Conservation (phyloP, 2,797 vertebrate species). For the Microcaecilia unicolor region DNA sequence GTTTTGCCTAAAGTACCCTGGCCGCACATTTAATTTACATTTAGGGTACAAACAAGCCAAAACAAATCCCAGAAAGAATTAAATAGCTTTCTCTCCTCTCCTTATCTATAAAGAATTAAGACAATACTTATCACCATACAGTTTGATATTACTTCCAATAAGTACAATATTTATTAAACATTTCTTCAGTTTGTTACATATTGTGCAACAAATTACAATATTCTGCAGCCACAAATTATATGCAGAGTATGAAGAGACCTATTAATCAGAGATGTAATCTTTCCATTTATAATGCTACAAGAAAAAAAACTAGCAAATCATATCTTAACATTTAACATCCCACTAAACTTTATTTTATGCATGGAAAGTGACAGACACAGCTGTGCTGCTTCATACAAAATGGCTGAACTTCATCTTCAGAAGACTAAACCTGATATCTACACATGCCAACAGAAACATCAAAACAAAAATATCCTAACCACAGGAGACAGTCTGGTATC, state of each 20-base stretch:
- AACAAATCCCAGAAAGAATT: slow-evolving; percentile 30
- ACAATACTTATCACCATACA: slow-evolving; percentile 77
- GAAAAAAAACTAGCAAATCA: slow-evolving; percentile 79
- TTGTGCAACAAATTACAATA: slow-evolving; percentile 93
- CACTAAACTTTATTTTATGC: slow-evolving; percentile 74
- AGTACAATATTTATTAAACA: slow-evolving; percentile 98
- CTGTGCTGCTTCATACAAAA: slow-evolving; percentile 79
- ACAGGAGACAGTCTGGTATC: slow-evolving; percentile 75
- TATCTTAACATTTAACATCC: slow-evolving; percentile 80
- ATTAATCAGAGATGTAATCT: slow-evolving; percentile 71
- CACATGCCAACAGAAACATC: slow-evolving; percentile 82
- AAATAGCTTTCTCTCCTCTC: slow-evolving; percentile 41
- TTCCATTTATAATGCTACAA: slow-evolving; percentile 78
- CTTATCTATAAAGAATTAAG: slow-evolving; percentile 72
- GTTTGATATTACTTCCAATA: slow-evolving; percentile 80
- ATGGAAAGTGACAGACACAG: slow-evolving; percentile 78
- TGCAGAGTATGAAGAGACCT: slow-evolving; percentile 84
- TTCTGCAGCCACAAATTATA: slow-evolving; percentile 90
- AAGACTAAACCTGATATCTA: slow-evolving; percentile 76
- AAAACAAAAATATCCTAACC: slow-evolving; percentile 70
- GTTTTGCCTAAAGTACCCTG: slow-evolving; percentile 33
- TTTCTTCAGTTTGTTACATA: slow-evolving; percentile 92
- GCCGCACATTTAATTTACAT: slow-evolving; percentile 44
- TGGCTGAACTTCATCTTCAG: slow-evolving; percentile 78
- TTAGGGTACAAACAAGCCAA: slow-evolving; percentile 50